Conservation (phyloP, 2,888 invertebrate species). For the Gymnoscelis rufifasciata region DNA sequence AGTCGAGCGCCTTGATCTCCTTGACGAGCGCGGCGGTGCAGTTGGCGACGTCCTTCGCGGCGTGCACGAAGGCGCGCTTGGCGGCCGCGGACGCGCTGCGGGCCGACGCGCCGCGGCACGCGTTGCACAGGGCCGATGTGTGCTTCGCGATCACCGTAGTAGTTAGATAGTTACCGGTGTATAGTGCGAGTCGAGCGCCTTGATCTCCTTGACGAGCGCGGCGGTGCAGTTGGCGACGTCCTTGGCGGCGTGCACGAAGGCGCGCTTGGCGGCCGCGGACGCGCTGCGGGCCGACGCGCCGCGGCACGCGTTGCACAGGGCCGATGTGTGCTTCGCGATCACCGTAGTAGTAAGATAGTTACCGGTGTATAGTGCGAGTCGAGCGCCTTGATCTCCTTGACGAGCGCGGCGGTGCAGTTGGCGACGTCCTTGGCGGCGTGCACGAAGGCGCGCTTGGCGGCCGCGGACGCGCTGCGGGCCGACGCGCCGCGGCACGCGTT, state of each 20-base stretch:
- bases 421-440: neutral
- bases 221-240: too few species aligned
- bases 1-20: constrained; percentile 94
- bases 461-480: too few species aligned
- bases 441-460: too few species aligned
- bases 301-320: too few species aligned
- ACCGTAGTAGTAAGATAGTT: too few species aligned
- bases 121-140: constrained; percentile 96
- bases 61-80: constrained; percentile 96
- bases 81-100: constrained; percentile 94
- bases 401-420: too few species aligned
- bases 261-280: too few species aligned
- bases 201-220: too few species aligned
- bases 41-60: constrained; percentile 90
- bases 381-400: neutral
- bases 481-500: too few species aligned
- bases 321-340: too few species aligned
- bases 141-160: constrained; percentile 97
- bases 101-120: constrained; percentile 95
- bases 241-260: neutral
- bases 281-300: too few species aligned
- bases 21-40: constrained; percentile 92
- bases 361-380: neutral
- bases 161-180: constrained; percentile 45
- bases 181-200: neutral